Evolutionary conservation across 2,113 vertebrate species (phyloP), one percentile per base, ranked within the genome.

Genomic region (Furnarius figulus): DNA sequence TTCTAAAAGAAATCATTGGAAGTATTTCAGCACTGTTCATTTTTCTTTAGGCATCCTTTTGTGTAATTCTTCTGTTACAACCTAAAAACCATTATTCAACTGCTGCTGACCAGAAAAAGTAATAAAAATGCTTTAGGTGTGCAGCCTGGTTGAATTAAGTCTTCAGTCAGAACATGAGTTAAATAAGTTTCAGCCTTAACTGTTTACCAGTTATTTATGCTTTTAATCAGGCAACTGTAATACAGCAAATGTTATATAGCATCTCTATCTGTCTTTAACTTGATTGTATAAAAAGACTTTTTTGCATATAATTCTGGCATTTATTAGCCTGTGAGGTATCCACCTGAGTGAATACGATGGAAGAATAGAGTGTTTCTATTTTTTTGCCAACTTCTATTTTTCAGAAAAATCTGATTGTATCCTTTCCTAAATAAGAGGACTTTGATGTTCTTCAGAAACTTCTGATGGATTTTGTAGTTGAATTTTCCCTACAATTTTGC

Each of bases 381-480:
- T 93, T 89, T 95, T 93, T 96, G 93, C 95, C 93, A 95, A 96
- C 95, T 96, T 96, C 92, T 96, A 96, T 96, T 95, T 97, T 96
- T 90, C 95, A 96, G 96, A 96, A 90, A 96, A 94, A 90, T 90
- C 93, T 96, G 93, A 97, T 95, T 96, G 93, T 97, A 93, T 96
- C 90, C 93, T 97, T 96, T 96, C 90, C 95, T 97, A 96, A 95
- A 30, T 94, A 89, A 95, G 90, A 94, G 95, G 95, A 96, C 93
- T 95, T 93, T 95, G 95, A 85, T 96, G 95, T 96, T 96, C 95
- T 97, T 97, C 95, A 93, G 87, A 95, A 96, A 93, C 95, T 74
- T 95, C 89, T 96, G 94, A 88, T 97, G 95, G 95, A 96, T 87
- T 95, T 95, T 95, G 2, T 97, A 97, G 93, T 96, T 95, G 95